Conservation (phyloP, 2,888 invertebrate genomes). For the Clitarchus hookeri region DNA sequence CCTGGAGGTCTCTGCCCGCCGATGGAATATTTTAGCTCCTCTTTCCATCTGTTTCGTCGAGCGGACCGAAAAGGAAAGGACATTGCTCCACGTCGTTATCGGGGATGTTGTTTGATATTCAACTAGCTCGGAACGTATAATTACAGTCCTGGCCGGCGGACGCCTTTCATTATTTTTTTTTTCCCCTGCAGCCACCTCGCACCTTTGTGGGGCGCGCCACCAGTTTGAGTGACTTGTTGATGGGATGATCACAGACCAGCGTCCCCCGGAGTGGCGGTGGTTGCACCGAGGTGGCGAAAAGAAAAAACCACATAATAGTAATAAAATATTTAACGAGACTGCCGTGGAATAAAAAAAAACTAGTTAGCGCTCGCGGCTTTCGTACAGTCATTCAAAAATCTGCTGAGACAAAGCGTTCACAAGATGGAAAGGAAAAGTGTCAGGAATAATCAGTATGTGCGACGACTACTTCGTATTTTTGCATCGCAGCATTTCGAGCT, state of each 20-base stretch:
- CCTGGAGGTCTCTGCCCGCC: too few species aligned
- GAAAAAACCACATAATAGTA: neutral
- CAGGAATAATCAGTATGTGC: too few species aligned
- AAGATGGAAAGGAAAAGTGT: too few species aligned
- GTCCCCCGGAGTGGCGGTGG: neutral
- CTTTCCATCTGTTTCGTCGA: too few species aligned
- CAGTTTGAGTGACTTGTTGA: slow-evolving; percentile 3
- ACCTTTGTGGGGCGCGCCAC: neutral
- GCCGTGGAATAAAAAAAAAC: neutral
- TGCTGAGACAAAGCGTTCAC: neutral
- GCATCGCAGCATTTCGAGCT: too few species aligned
- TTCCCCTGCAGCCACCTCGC: neutral
- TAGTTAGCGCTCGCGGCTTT: neutral
- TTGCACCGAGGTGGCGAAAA: neutral
- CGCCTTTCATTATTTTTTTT: neutral
- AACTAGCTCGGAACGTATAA: neutral
- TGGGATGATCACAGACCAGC: neutral
- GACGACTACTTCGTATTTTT: too few species aligned
- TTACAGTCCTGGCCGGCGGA: neutral
- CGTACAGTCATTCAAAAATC: neutral
- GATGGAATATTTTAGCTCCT: too few species aligned
- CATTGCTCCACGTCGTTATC: neutral
- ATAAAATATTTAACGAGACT: too few species aligned
- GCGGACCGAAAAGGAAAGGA: too few species aligned
- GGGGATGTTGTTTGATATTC: neutral